phyloP scores from a whole-genome alignment of 2,113 vertebrate species.

The Macroglossus sobrinus region DNA sequence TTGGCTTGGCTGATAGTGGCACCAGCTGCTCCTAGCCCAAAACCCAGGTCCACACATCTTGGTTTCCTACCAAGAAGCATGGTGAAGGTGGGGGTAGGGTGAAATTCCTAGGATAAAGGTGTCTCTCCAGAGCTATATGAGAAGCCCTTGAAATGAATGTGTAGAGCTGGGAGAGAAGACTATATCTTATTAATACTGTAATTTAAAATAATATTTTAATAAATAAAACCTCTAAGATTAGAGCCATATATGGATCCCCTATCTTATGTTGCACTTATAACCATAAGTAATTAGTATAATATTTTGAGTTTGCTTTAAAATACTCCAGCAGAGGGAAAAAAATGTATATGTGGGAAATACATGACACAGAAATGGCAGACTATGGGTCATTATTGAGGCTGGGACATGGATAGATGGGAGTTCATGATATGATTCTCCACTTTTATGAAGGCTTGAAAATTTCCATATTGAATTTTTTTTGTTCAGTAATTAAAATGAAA shows the following conservation, averaged over 20 bases:
- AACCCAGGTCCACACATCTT: neutral
- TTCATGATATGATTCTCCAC: neutral
- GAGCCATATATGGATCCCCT: neutral
- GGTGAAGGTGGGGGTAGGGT: accelerated
- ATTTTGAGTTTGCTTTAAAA: neutral
- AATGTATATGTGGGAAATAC: neutral
- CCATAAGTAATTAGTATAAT: neutral
- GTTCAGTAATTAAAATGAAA: neutral
- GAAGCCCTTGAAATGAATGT: neutral
- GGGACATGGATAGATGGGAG: neutral
- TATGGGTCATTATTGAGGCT: neutral
- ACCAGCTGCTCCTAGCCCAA: neutral
- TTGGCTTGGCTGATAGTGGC: neutral
- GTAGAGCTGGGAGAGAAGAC: neutral
- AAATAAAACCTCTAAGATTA: neutral
- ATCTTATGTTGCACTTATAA: neutral
- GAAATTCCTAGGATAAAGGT: neutral
- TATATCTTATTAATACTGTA: neutral
- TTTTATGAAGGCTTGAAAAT: neutral
- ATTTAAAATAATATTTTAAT: slow-evolving; percentile 24
- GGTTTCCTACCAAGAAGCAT: neutral
- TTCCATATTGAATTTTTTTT: neutral
- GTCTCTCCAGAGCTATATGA: neutral
- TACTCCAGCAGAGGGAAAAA: neutral
- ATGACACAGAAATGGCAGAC: neutral